Base-by-base conservation (phyloP, 1,140 invertebrate genomes). In the Nylanderia fulva region DNA sequence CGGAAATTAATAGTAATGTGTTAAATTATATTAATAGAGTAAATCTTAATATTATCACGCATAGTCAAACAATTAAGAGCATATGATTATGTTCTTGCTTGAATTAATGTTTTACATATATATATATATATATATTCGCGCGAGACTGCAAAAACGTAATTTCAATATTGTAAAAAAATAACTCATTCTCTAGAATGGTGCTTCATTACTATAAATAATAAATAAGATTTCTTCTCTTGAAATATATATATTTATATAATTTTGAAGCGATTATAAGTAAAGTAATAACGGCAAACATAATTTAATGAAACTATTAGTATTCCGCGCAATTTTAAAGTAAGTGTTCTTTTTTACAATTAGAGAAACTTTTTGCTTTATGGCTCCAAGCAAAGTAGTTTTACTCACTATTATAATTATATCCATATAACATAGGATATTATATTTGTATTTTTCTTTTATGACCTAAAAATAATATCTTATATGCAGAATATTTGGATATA, bases 1-100 rank as follows among this genome's bases (percentile, higher is more conserved):
- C n/a, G n/a, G n/a, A n/a, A n/a, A n/a, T n/a, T n/a, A n/a, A 13
- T 63, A 63, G 63, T 29, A 3, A 9, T 18, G 8, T 29, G 27
- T 52, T 48, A 77, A 27, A 77, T 63, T 63, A 76, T 33, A 27
- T 75, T 63, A 63, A 48, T 33, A 18, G n/a, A 63, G 2, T 45
- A 63, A 63, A 3, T 52, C 11, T 7, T 58, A 15, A 15, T 36
- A 48, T 63, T n/a, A n/a, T n/a, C n/a, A n/a, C 11, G 21, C 21
- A 4, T n/a, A n/a, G n/a, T n/a, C n/a, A n/a, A n/a, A n/a, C n/a
- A n/a, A n/a, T n/a, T n/a, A n/a, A n/a, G n/a, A n/a, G n/a, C 27
- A 24, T 36, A 33, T 33, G 13, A 39, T 74, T n/a, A 33, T 74
- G 71, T 21, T 56, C 39, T 74, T n/a, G 39, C 54, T 58, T 27